Conservation (phyloP, 2,113 vertebrate species). For the Neolamprologus devosi region DNA sequence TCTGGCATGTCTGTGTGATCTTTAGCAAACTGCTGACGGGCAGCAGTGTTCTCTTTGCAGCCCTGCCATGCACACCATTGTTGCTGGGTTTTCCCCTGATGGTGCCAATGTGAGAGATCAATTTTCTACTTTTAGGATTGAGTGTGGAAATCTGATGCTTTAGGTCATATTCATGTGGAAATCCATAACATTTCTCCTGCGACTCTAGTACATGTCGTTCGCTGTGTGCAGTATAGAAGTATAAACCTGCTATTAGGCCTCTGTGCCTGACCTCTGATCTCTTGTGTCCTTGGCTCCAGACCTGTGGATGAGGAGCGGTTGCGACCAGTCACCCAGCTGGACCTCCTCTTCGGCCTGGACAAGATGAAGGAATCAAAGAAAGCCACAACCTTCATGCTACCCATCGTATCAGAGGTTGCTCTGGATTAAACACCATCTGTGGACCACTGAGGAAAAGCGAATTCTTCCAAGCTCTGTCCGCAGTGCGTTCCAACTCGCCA, state of each 20-base stretch:
- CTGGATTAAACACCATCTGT: slow-evolving; percentile 55
- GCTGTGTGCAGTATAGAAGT: neutral
- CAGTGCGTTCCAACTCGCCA: neutral
- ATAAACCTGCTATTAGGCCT: neutral
- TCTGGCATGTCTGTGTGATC: neutral
- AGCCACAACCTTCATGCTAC: slow-evolving; percentile 35
- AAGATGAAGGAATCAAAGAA: slow-evolving; percentile 76
- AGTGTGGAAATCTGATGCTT: neutral
- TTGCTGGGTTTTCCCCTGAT: neutral
- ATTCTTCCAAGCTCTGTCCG: neutral
- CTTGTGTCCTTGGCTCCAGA: slow-evolving; percentile 20
- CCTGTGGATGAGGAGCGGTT: slow-evolving; percentile 55
- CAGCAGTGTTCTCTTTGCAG: neutral
- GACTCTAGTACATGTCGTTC: neutral
- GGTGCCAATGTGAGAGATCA: neutral
- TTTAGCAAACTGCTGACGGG: neutral
- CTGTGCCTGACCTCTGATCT: neutral
- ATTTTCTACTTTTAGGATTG: neutral
- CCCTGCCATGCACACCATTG: neutral
- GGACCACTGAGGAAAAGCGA: neutral
- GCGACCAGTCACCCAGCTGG: slow-evolving; percentile 73
- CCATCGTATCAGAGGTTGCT: slow-evolving; percentile 43
- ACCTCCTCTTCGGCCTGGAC: slow-evolving; percentile 74
- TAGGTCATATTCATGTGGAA: neutral
- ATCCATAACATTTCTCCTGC: neutral